Evolutionary conservation across 2,113 vertebrate species (phyloP).

Genomic region (Paralichthys olivaceus): DNA sequence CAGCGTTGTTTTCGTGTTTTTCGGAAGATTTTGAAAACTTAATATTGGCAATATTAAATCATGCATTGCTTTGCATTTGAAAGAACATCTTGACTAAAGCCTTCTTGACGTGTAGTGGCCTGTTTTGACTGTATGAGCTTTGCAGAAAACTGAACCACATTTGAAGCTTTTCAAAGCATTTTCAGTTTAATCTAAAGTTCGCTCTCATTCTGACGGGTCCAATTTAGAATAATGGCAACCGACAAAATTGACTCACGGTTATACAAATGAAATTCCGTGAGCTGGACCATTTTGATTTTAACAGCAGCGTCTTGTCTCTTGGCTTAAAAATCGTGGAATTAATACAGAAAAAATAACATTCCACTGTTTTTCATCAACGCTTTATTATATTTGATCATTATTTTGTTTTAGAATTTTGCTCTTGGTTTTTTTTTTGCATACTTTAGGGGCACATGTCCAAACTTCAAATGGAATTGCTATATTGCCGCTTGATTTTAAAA

Average conservation of each 20-base stretch:
- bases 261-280: background rate
- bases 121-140: background rate
- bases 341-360: constrained; percentile 30
- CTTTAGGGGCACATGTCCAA: background rate
- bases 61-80: background rate
- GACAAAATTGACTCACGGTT: too few species aligned
- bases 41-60: too few species aligned
- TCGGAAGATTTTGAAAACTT: background rate
- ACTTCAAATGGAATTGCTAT: constrained; percentile 13
- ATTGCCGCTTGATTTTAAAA: background rate
- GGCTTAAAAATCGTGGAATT: constrained; percentile 2
- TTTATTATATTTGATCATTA: background rate
- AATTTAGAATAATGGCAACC: background rate
- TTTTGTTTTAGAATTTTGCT: background rate
- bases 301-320: background rate
- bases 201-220: background rate
- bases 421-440: background rate
- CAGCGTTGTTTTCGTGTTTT: background rate
- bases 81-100: too few species aligned
- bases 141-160: background rate
- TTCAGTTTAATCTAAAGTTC: too few species aligned
- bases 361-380: background rate
- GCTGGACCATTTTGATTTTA: constrained; percentile 5
- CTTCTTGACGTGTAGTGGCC: background rate
- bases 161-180: background rate